A percentile compares a stretch with the other conserved stretches of the same genome.
phyloP scores from a whole-genome alignment of 2,888 invertebrate genomes.

The Thysanoteuthis rhombus region DNA sequence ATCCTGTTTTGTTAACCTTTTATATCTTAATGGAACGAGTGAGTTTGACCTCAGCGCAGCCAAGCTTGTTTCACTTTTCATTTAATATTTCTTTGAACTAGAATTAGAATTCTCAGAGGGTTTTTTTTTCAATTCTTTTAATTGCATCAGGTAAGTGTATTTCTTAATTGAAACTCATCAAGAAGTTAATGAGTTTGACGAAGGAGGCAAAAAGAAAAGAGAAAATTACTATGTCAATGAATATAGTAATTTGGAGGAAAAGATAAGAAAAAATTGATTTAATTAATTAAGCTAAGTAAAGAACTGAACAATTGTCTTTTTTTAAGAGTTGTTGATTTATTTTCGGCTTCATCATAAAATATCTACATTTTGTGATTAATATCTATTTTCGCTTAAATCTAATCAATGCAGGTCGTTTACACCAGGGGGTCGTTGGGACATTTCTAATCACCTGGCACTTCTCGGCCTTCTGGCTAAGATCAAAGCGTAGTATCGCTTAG shows the following conservation, averaged over 20 bases:
- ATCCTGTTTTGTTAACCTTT: too few relatives aligned
- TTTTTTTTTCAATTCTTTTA: background rate
- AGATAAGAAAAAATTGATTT: background rate
- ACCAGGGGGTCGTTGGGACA: background rate
- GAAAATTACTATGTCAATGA: background rate
- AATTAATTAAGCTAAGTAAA: background rate
- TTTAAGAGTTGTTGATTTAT: background rate
- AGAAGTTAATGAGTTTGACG: background rate
- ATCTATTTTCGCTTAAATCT: background rate
- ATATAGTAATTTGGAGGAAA: background rate
- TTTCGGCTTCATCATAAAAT: background rate
- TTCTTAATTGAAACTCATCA: conserved; percentile 1
- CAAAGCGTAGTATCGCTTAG: too few relatives aligned
- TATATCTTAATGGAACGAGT: too few relatives aligned
- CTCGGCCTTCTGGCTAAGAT: too few relatives aligned
- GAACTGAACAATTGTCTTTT: background rate
- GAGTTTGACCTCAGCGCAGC: background rate
- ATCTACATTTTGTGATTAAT: background rate
- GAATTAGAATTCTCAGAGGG: background rate
- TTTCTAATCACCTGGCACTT: background rate
- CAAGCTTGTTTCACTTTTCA: background rate
- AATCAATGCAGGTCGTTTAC: background rate
- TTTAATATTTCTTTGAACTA: background rate
- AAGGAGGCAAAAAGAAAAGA: background rate
- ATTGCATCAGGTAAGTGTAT: background rate